Evolutionary conservation across 1,140 invertebrate species (phyloP), one percentile per base, ranked within the genome.

Genomic region (Drosophila ironensis): DNA sequence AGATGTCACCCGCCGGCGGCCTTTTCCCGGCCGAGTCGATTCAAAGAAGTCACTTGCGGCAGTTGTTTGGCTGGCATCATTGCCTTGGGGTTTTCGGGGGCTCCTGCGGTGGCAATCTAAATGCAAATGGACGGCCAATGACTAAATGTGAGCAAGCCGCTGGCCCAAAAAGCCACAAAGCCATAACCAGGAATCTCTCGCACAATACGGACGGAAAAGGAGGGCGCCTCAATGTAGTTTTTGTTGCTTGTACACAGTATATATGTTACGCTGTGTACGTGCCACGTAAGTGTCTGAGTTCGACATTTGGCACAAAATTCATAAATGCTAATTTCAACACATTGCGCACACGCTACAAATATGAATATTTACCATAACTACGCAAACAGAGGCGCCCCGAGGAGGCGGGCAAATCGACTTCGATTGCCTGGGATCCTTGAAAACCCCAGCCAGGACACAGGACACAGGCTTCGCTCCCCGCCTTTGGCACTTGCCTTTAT

Each of bases 261-360:
- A 27, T 16, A 11, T 41, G 24, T 37, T 47, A 30, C 28, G 41
- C n/a, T 44, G 30, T 63, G 59, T 61, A 54, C 63, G 54, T 66
- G 73, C 41, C 51, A 47, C 52, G 77, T 48, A 47, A 47, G 44
- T 56, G 69, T 68, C 52, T 59, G 45, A 61, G 70, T 74, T 71
- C 67, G 61, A 75, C 75, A 80, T 86, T 86, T 86, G 80, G 74
- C 67, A 87, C 70, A 78, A 86, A 86, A 86, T 86, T 86, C 80
- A 86, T 86, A 86, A 86, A 86, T 86, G 80, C 80, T 86, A 86
- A 86, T 86, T 86, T 86, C 80, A 86, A 86, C 80, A 86, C 80
- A 86, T 86, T 86, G 80, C 82, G 80, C 80, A 86, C 72, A 80
- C 80, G 80, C 82, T 86, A 86, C 80, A 86, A 86, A 86, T 86